Percentiles rank a stretch among this genome's conserved stretches.
These are phyloP conservation scores for Bellardia pandia DNA, from an alignment of 2,888 invertebrate genomes.

Conservation along the genomic window DNA sequence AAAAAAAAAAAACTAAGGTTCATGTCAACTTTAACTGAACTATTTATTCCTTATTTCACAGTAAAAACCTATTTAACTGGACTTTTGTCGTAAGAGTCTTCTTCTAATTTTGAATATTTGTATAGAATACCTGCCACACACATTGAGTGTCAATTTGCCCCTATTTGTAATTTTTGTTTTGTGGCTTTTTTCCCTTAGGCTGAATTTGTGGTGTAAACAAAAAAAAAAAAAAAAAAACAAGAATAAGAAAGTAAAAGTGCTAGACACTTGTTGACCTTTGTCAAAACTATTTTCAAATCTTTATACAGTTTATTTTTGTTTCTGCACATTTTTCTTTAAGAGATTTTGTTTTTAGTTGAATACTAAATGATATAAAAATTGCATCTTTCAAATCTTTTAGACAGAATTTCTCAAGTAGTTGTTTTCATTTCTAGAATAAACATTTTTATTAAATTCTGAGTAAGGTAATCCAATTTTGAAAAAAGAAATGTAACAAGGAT, in stretches of 20 bases:
- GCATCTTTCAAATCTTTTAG: not conserved
- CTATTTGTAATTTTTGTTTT: conserved; percentile 3
- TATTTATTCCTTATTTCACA: too few species aligned
- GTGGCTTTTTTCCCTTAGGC: conserved; percentile 7
- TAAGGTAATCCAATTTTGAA: not conserved
- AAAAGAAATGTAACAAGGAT: not conserved
- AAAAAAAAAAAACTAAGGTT: too few species aligned
- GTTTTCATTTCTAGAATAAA: conserved; percentile 5
- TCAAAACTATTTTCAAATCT: conserved; percentile 34
- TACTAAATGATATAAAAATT: not conserved
- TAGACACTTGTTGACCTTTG: conserved; percentile 77
- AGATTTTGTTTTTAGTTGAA: conserved; percentile 21
- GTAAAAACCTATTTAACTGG: too few species aligned
- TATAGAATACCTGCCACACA: conserved; percentile 6
- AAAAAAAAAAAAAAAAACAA: not conserved
- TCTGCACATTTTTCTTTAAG: not conserved
- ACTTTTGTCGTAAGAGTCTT: not conserved
- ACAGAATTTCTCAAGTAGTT: not conserved
- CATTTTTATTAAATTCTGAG: not conserved
- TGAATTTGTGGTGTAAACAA: conserved; percentile 33
- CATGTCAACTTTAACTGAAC: too few species aligned
- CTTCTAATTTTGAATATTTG: not conserved
- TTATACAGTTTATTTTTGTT: conserved; percentile 1
- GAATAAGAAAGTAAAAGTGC: conserved; percentile 33
- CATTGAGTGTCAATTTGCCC: conserved; percentile 56